Conservation (phyloP, 2,113 vertebrate genomes). For the Macquaria australasica region DNA sequence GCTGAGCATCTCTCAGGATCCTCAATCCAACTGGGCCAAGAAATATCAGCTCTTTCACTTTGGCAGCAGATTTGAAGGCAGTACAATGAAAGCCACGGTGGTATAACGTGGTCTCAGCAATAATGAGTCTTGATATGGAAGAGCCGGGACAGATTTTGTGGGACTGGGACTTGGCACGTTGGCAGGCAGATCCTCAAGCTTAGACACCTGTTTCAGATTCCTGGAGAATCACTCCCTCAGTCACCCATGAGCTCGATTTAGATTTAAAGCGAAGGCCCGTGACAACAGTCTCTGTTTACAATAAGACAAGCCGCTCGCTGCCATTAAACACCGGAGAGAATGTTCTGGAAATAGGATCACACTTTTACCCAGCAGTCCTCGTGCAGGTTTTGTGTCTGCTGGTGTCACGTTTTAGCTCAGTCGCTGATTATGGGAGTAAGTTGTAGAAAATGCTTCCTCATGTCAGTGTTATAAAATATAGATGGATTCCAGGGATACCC, state of each 20-base stretch:
- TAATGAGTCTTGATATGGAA: conserved; percentile 33
- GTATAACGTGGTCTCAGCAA: background rate
- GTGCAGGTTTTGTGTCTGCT: background rate
- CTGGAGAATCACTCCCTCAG: conserved; percentile 67
- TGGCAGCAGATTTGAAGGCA: conserved; percentile 15
- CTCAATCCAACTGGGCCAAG: background rate
- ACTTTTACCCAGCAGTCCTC: conserved; percentile 4
- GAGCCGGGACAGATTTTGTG: conserved; percentile 43
- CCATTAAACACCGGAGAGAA: conserved; percentile 54
- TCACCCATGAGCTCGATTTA: conserved; percentile 73
- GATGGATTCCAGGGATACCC: conserved; percentile 65
- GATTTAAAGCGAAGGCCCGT: conserved; percentile 68
- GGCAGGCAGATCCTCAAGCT: conserved; percentile 68
- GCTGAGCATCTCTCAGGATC: rapidly evolving
- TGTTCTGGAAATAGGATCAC: conserved; percentile 65
- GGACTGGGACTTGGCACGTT: conserved; percentile 41
- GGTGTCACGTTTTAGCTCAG: conserved; percentile 8
- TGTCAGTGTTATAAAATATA: conserved; percentile 1
- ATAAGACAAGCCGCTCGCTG: conserved; percentile 43
- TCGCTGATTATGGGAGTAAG: background rate
- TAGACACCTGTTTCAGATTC: conserved; percentile 82
- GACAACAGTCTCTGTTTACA: conserved; percentile 78
- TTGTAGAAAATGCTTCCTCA: conserved; percentile 38
- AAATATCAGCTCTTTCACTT: background rate
- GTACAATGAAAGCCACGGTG: background rate